Evolutionary conservation across 37 sponge, comb jelly and placozoan species (phyloP).

Genomic region (Cliona cf. orientalis): DNA sequence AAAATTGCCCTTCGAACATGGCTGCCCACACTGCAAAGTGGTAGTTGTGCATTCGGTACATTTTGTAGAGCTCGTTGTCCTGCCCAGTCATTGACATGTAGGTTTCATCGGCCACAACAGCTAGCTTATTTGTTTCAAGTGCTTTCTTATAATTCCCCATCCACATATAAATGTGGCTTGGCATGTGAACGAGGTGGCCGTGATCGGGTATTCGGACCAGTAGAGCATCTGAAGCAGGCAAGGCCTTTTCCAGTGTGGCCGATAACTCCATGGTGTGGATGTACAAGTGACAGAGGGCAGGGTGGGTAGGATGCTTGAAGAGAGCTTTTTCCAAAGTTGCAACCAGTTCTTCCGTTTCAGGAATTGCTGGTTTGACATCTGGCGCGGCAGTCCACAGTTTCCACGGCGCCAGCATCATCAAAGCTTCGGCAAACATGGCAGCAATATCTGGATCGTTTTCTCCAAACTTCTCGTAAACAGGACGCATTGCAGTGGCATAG

Average conservation of each 20-base stretch:
- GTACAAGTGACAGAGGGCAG: slow-evolving; percentile 69
- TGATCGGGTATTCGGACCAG: slow-evolving; percentile 29
- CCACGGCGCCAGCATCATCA: slow-evolving; percentile 81
- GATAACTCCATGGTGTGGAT: slow-evolving; percentile 82
- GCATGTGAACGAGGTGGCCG: slow-evolving; percentile 75
- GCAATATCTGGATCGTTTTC: slow-evolving; percentile 51
- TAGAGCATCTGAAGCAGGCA: slow-evolving; percentile 58
- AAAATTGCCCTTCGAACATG: slow-evolving; percentile 70
- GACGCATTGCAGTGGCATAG: slow-evolving; percentile 63
- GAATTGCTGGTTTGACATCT: slow-evolving; percentile 48
- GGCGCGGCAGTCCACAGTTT: slow-evolving; percentile 57
- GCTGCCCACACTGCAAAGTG: slow-evolving; percentile 75
- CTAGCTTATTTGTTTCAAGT: slow-evolving; percentile 57
- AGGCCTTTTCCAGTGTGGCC: slow-evolving; percentile 65
- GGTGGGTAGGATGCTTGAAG: slow-evolving; percentile 51
- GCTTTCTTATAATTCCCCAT: slow-evolving; percentile 81
- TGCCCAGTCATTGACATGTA: slow-evolving; percentile 23
- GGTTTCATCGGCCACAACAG: slow-evolving; percentile 48
- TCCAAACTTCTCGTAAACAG: slow-evolving; percentile 63
- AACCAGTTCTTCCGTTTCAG: slow-evolving; percentile 65
- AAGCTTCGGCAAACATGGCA: slow-evolving; percentile 70
- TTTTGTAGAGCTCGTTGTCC: slow-evolving; percentile 63
- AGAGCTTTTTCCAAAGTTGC: slow-evolving; percentile 52
- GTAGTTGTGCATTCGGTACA: slow-evolving; percentile 68
- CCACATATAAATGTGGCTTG: slow-evolving; percentile 77